Conservation (phyloP, 1,140 invertebrate species). For the Thaumatotibia leucotreta region DNA sequence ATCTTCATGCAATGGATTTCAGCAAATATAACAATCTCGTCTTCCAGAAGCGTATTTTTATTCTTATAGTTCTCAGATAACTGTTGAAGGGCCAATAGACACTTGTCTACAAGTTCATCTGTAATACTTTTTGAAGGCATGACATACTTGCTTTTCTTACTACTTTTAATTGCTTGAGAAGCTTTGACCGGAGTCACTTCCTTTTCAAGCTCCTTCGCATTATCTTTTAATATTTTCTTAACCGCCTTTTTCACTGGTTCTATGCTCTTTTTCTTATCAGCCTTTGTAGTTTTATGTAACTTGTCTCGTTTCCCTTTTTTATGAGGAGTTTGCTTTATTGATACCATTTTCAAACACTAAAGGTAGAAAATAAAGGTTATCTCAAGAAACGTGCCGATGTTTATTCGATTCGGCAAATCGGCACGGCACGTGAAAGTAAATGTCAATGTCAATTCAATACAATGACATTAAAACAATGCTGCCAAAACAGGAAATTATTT, state of each 20-base stretch:
- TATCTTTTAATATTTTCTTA: not conserved
- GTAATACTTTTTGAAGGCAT: constrained; percentile 52
- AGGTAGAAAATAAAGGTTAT: not conserved
- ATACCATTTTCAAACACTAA: not conserved
- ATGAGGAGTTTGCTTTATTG: not conserved
- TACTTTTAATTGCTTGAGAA: not conserved
- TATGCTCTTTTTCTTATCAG: not conserved
- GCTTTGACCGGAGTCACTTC: not conserved
- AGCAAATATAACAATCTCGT: constrained; percentile 60
- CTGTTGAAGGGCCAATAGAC: constrained; percentile 49
- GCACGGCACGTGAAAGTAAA: too few species aligned
- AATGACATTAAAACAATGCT: too few species aligned
- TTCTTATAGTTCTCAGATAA: constrained; percentile 41
- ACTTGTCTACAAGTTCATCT: constrained; percentile 36
- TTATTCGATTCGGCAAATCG: too few species aligned
- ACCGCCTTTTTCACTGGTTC: not conserved
- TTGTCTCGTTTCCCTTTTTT: not conserved
- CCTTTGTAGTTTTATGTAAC: not conserved
- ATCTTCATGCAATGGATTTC: constrained; percentile 66
- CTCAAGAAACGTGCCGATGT: not conserved
- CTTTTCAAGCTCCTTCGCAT: not conserved
- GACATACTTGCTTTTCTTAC: constrained; percentile 41
- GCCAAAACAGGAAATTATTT: too few species aligned
- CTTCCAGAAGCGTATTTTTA: constrained; percentile 58
- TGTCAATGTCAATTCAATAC: too few species aligned